Conservation (phyloP, 2,113 vertebrate genomes). For the Dipodomys stephensi region DNA sequence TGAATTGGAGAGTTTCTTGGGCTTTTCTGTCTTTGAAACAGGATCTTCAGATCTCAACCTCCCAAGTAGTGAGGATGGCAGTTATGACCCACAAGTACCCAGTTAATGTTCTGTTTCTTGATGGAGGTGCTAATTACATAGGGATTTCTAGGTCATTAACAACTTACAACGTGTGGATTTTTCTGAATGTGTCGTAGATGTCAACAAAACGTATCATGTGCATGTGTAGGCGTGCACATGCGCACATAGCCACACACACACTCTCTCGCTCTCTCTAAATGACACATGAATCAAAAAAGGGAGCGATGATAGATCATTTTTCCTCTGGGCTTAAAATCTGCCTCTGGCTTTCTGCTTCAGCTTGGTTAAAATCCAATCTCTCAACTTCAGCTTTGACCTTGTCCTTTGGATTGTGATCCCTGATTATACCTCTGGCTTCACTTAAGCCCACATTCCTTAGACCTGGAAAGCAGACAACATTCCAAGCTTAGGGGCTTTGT, state of each 20-base stretch:
- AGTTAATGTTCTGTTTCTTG: background rate
- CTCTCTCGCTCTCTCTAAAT: background rate
- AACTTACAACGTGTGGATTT: background rate
- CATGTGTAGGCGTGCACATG: too few relatives aligned
- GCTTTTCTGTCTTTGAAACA: too few relatives aligned
- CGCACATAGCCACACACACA: background rate
- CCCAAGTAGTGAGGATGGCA: too few relatives aligned
- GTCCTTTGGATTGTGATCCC: background rate
- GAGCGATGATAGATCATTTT: background rate
- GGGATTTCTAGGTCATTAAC: background rate
- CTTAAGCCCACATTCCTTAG: background rate
- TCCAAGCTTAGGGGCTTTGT: background rate
- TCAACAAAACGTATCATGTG: background rate
- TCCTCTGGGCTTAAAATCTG: constrained; percentile 6
- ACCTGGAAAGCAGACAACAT: background rate
- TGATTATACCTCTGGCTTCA: background rate
- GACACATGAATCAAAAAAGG: background rate
- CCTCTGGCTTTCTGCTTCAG: background rate
- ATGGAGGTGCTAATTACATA: background rate
- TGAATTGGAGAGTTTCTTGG: too few relatives aligned
- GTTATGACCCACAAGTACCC: too few relatives aligned
- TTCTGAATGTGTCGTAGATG: background rate
- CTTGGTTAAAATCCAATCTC: constrained; percentile 7
- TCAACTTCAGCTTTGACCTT: background rate
- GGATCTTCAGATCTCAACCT: too few relatives aligned